phyloP scores from a whole-genome alignment of 2,797 vertebrate species.

The Lepus townsendii region DNA sequence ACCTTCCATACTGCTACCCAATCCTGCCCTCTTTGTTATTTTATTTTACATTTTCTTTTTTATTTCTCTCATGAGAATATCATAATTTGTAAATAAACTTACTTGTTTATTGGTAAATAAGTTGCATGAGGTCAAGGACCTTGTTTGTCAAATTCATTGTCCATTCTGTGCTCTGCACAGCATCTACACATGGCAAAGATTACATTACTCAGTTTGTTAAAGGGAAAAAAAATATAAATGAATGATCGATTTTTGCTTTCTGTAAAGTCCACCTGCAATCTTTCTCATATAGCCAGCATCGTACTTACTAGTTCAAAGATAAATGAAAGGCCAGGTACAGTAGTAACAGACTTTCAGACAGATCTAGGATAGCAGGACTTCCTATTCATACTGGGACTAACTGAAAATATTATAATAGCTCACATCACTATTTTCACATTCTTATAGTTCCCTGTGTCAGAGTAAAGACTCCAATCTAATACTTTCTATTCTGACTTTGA shows the following conservation, averaged over 20 bases:
- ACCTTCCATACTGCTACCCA: background rate
- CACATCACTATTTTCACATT: background rate
- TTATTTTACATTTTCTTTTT: background rate
- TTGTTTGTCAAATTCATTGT: background rate
- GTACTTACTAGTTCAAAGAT: conserved; percentile 13
- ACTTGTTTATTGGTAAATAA: background rate
- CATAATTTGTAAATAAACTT: conserved; percentile 38
- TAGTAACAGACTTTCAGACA: background rate
- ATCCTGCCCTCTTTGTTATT: background rate
- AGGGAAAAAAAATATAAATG: background rate
- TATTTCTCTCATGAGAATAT: background rate
- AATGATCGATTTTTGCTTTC: background rate
- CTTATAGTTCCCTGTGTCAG: background rate
- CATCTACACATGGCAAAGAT: background rate
- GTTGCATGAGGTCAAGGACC: background rate
- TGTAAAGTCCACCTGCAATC: conserved; percentile 21
- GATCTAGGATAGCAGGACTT: conserved; percentile 7
- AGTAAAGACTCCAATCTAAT: background rate
- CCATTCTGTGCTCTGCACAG: background rate
- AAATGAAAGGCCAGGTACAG: background rate
- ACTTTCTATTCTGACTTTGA: background rate
- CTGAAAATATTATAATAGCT: background rate
- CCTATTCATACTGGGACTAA: background rate
- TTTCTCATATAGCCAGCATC: background rate
- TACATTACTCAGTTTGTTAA: background rate